Evolutionary conservation across 2,797 vertebrate genomes (phyloP), one percentile per base, ranked within the genome.

Genomic region (Eremophila alpestris): DNA sequence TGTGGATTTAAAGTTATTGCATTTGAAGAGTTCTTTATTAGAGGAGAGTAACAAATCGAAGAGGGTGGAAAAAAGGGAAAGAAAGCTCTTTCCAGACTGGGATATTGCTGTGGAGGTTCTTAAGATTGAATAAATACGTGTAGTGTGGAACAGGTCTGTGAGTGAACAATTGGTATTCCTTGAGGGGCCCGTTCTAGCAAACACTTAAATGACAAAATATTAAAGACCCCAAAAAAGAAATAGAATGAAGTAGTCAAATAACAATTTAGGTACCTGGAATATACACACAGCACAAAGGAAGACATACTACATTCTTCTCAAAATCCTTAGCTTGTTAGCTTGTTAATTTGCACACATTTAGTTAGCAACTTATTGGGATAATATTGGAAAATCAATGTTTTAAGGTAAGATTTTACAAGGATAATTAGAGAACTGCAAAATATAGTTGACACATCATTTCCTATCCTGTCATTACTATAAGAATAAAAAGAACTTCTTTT

Each of bases 11-110:
- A 87, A 96, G 56, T 71, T 0, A 2, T 32, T 86, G n/a, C 19
- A 20, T 77, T 76, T 87, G 65, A 86, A 70, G 83, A 32, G 32
- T 56, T 83, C n/a, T 79, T 87, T 60, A 49, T 60, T 77, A 89
- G 58, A 59, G 59, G 23, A 80, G 13, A 65, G 27, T 41, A 59
- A 65, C 10, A 67, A 80, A 85, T 48, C 3, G 19, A 36, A 34
- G 5, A 3, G 5, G 4, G 9, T 38, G 3, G 4, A 2, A 16
- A 16, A 15, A 41, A 24, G 9, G 16, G 3, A 64, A 89, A 45
- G 13, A 83, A 77, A 60, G 19, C 12, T 69, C n/a, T 63, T 84
- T 87, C 26, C 73, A 75, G 55, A 7, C 23, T 59, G 10, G 5
- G 34, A 16, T 36, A 45, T 65, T 74, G 16, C 48, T 79, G 5